Evolutionary conservation across 2,888 invertebrate genomes (phyloP), one percentile per base, ranked within the genome.

Genomic region (Uropetala carovei): DNA sequence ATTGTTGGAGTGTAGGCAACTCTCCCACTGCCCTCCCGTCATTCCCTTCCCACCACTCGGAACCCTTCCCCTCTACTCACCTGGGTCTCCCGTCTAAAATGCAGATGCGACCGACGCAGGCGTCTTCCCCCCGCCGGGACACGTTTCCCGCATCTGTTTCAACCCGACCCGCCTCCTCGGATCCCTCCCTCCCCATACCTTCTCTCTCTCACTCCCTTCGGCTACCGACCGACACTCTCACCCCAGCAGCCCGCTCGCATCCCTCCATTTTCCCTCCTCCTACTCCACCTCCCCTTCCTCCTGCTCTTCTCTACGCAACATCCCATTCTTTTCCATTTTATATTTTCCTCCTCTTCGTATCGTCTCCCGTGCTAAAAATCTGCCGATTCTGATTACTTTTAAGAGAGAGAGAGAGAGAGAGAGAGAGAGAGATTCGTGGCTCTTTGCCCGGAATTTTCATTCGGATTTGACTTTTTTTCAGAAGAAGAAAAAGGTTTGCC

Each of bases 91-190:
- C 75, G 75, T 75, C 75, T 75, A 75, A 75, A 75, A 75, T 75
- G 75, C 75, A 75, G 75, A 75, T 75, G 75, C 75, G 75, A 75
- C 75, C 68, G 14, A 64, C 64, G 14, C 64, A 64, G 14, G 64
- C 64, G 64, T 64, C 64, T n/a, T 75, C 75, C 75, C 75, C 75
- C 75, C 75, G 75, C 75, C 75, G 75, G 27, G 27, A 75, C 75
- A 75, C 75, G 75, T 75, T 75, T 75, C 75, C 75, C 75, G 75
- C 75, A 75, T 75, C 75, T 75, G 75, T 75, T 75, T 75, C 75
- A 75, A 27, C n/a, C 27, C 43, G 43, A 43, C 43, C 10, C 30
- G 13, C 13, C 82, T 57, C 56, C 56, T 18, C 57, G 11, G 2
- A 57, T 56, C 18, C 8, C 30, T 43, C 4, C 60, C 43, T 43